These are phyloP conservation scores for Cosmia trapezina DNA, from an alignment of 2,888 invertebrate genomes.

Conservation along the genomic window DNA sequence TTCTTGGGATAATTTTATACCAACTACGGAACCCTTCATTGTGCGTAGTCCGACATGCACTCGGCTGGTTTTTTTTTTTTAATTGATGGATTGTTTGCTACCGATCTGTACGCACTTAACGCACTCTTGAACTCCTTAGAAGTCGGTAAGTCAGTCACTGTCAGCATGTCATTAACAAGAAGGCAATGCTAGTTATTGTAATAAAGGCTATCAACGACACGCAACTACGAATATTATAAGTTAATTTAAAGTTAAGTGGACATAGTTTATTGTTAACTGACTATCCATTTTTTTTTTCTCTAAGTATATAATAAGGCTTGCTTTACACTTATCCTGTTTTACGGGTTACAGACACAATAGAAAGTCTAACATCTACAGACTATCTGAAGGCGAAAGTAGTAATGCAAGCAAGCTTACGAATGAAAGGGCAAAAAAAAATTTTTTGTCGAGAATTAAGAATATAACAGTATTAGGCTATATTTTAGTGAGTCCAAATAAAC, in stretches of 20 bases:
- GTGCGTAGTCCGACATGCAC: no score
- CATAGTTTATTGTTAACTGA: background rate
- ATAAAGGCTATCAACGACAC: slow-evolving; percentile 18
- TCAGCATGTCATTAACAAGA: slow-evolving; percentile 45
- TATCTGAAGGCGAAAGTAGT: background rate
- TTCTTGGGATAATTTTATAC: no score
- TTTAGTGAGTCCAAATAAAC: no score
- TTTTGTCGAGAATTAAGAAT: no score
- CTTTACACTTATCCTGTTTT: background rate
- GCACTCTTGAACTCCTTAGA: slow-evolving; percentile 33
- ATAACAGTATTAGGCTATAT: no score
- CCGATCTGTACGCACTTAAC: background rate
- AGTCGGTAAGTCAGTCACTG: slow-evolving; percentile 39
- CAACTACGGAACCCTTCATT: no score
- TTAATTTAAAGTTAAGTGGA: background rate
- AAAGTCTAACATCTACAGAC: background rate
- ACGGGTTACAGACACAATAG: background rate
- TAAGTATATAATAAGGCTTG: background rate
- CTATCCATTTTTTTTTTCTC: background rate
- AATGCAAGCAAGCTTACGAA: no score
- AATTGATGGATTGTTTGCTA: background rate
- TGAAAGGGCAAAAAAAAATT: no score
- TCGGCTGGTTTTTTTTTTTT: no score
- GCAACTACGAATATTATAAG: slow-evolving; percentile 9
- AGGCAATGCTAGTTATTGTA: slow-evolving; percentile 13